Conservation (phyloP, 1,140 invertebrate genomes). For the Hyposmocoma kahamanoa region DNA sequence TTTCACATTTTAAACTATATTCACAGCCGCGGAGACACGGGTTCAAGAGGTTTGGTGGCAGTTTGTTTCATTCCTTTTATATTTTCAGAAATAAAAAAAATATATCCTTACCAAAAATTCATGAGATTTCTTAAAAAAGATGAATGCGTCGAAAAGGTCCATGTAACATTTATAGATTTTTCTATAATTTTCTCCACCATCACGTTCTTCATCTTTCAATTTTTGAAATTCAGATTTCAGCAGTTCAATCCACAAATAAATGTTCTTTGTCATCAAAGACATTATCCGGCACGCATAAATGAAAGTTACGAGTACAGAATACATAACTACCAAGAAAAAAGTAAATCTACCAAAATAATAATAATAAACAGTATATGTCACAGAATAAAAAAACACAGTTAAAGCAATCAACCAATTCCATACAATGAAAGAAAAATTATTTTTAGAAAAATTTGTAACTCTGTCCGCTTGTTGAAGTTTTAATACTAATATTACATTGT, state of each 20-base stretch:
- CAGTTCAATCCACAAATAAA: no score
- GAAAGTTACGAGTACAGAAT: no score
- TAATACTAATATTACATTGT: neutral
- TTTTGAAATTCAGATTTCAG: no score
- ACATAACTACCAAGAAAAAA: no score
- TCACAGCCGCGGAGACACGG: no score
- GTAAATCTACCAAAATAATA: no score
- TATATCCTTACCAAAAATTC: neutral
- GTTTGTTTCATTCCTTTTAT: no score
- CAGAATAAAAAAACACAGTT: neutral
- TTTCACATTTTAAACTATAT: no score
- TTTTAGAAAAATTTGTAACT: neutral
- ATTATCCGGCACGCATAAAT: no score
- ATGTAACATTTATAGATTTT: neutral
- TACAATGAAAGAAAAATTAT: neutral
- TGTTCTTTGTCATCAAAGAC: no score
- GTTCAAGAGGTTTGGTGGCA: no score
- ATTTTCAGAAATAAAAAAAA: no score
- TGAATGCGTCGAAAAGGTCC: neutral
- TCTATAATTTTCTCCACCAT: neutral
- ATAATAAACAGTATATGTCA: neutral
- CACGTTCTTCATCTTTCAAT: neutral
- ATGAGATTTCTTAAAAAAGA: neutral
- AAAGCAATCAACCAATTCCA: neutral
- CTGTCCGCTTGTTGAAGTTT: neutral